Conservation (phyloP, 2,888 invertebrate genomes). For the Oscheius myriophilus region DNA sequence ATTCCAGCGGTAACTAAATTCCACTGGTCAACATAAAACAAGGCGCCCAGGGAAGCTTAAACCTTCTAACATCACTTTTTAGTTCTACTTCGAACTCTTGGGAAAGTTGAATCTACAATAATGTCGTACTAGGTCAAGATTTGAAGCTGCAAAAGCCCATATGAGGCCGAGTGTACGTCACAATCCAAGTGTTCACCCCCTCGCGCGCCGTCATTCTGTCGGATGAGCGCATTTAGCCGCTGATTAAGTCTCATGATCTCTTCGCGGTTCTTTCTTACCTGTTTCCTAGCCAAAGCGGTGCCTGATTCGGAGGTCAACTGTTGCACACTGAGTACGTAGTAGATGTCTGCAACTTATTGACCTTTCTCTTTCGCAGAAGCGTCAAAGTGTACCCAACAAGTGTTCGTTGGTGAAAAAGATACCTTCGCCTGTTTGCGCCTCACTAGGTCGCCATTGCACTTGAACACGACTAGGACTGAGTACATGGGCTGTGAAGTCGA, state of each 20-base stretch:
- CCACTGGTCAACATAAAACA: no score
- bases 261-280: slow-evolving; percentile 37
- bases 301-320: slow-evolving; percentile 63
- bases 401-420: slow-evolving; percentile 1
- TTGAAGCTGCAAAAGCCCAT: no score
- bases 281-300: slow-evolving; percentile 57
- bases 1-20: no score
- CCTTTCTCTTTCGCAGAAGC: not conserved
- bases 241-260: not conserved
- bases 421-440: slow-evolving; percentile 23
- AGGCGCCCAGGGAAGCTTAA: no score
- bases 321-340: slow-evolving; percentile 67
- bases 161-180: no score
- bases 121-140: no score
- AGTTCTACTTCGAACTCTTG: no score
- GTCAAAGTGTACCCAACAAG: not conserved
- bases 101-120: no score
- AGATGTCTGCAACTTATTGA: slow-evolving; percentile 51
- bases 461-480: slow-evolving; percentile 60
- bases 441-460: slow-evolving; percentile 60
- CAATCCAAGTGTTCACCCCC: no score
- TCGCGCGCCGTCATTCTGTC: no score
- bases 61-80: no score
- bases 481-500: slow-evolving; percentile 64
- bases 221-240: no score